Evolutionary conservation across 2,797 vertebrate genomes (phyloP).

Genomic region (Dryobates pubescens): DNA sequence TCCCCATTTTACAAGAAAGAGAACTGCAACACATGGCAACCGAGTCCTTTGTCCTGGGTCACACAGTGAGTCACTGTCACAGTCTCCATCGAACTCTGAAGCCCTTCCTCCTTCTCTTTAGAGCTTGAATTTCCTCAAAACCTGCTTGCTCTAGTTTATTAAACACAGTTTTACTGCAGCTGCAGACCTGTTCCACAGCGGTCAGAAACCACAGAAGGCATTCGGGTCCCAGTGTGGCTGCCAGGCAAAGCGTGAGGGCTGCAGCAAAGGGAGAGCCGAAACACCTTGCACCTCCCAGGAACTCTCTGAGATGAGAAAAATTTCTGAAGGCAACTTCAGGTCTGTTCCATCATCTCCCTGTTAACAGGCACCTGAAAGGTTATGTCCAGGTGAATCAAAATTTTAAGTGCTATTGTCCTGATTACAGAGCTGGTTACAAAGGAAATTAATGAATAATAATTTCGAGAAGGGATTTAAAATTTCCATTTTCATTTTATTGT

Average conservation of each 20-base stretch:
- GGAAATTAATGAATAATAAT: slow-evolving; percentile 36
- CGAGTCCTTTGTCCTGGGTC: neutral
- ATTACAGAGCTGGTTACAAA: slow-evolving; percentile 32
- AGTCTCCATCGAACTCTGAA: neutral
- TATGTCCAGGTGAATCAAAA: slow-evolving; percentile 24
- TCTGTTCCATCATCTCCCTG: neutral
- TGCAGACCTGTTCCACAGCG: slow-evolving; percentile 16
- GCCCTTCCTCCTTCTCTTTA: neutral
- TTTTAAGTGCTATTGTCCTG: neutral
- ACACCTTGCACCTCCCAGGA: fast-evolving
- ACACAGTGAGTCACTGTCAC: neutral
- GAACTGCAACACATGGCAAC: neutral
- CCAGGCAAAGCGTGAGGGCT: neutral
- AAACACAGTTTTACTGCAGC: neutral
- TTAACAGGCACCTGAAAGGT: slow-evolving; percentile 17
- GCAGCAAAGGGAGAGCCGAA: neutral
- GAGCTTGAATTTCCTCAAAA: slow-evolving; percentile 15
- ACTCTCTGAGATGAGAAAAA: neutral
- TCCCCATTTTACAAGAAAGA: neutral
- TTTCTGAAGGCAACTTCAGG: neutral
- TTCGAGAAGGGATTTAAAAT: slow-evolving; percentile 58
- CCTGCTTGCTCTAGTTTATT: neutral
- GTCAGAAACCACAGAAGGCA: neutral
- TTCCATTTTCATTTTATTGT: slow-evolving; percentile 90
- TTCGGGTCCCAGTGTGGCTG: neutral